Evolutionary conservation across 37 sponge, comb jelly and placozoan species (phyloP), one percentile per base, ranked within the genome.

Genomic region (Aplysina aerophoba): DNA sequence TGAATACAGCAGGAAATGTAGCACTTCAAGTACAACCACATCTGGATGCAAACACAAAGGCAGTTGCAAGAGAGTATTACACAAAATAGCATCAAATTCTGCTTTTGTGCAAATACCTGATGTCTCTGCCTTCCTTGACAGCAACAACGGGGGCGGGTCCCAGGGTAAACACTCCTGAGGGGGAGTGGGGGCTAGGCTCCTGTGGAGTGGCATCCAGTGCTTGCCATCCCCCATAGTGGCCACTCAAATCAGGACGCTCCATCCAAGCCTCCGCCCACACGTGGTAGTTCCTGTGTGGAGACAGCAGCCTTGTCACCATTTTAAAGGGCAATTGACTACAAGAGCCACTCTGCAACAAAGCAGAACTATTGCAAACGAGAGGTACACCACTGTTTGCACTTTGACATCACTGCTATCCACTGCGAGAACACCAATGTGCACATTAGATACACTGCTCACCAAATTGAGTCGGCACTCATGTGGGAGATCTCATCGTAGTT

Each of bases 251-350:
- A 78, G 86, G 89, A 53, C 92, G 80, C 41, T 69, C 44, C 85
- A 92, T 88, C 92, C 92, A 92, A 16, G 84, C 89, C 67, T 92
- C 92, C 55, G 85, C 88, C 92, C 92, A 92, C 35, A 92, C 92
- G 65, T 92, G 92, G 80, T 88, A 92, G 37, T 92, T 92, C 89
- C 89, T 89, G 28, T 44, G 50, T 44, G 8, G 6, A 8, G 8
- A 44, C n/a, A n/a, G n/a, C n/a, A n/a, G n/a, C n/a, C n/a, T n/a
- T n/a, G n/a, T n/a, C n/a, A n/a, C n/a, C n/a, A n/a, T n/a, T n/a
- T n/a, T n/a, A n/a, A n/a, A n/a, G n/a, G n/a, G n/a, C n/a, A n/a
- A n/a, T n/a, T n/a, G n/a, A n/a, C n/a, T n/a, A n/a, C n/a, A n/a
- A n/a, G n/a, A n/a, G n/a, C n/a, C n/a, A n/a, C n/a, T n/a, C n/a